Conservation (phyloP, 2,888 invertebrate species). For the Congeria kusceri region DNA sequence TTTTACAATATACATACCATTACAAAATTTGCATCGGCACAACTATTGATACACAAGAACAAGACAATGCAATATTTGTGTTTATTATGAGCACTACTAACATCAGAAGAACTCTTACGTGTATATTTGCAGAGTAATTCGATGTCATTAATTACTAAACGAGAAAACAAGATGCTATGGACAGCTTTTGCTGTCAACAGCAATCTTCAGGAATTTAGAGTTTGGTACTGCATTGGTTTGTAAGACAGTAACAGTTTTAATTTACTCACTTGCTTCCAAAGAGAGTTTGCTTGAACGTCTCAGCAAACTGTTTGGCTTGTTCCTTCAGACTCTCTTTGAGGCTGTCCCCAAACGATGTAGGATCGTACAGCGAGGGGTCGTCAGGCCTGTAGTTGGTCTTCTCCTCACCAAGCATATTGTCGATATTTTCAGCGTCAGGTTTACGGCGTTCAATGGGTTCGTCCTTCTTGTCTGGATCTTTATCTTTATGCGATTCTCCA, state of each 20-base stretch:
- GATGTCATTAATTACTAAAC: no score
- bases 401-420: constrained; percentile 40
- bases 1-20: no score
- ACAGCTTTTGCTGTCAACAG: no score
- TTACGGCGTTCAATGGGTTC: constrained; percentile 35
- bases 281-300: constrained; percentile 46
- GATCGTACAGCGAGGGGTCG: constrained; percentile 32
- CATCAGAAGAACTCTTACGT: no score
- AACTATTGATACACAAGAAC: no score
- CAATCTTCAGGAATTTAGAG: no score
- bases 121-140: no score
- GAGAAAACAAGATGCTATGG: no score
- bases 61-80: no score
- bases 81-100: no score
- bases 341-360: constrained; percentile 33
- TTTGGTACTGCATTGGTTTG: no score
- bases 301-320: constrained; percentile 44
- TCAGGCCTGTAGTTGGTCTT: constrained; percentile 41
- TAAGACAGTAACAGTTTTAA: not conserved
- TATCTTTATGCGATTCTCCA: constrained; percentile 44
- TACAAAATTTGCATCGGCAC: no score
- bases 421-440: constrained; percentile 5
- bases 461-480: constrained; percentile 31
- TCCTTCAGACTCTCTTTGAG: constrained; percentile 31
- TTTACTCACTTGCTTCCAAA: constrained; percentile 43